Evolutionary conservation across 2,888 invertebrate genomes (phyloP).

Genomic region (Syrphus vitripennis): DNA sequence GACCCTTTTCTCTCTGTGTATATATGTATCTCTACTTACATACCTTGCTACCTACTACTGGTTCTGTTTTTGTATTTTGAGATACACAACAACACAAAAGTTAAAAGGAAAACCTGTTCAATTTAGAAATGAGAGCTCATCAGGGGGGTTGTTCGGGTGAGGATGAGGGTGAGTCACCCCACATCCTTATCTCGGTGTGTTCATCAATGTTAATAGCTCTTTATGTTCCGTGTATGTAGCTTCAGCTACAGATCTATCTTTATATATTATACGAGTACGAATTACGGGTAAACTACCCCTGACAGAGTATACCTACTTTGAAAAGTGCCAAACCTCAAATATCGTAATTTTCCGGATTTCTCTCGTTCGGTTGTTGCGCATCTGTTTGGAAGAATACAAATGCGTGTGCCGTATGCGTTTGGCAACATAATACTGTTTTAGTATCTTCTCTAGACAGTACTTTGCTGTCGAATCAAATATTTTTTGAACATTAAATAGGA

Average conservation of each 20-base stretch:
- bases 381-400: slow-evolving; percentile 53
- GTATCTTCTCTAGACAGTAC: neutral
- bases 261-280: slow-evolving; percentile 31
- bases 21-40: no score
- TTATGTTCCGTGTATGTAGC: slow-evolving; percentile 40
- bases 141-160: slow-evolving; percentile 6
- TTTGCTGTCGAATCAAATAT: neutral
- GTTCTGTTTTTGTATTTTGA: slow-evolving; percentile 41
- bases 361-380: slow-evolving; percentile 49
- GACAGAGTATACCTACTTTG: slow-evolving; percentile 54
- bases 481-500: neutral
- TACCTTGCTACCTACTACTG: no score
- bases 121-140: slow-evolving; percentile 58
- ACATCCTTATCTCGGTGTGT: slow-evolving; percentile 24
- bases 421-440: neutral
- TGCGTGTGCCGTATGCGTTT: slow-evolving; percentile 45
- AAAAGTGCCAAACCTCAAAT: slow-evolving; percentile 75
- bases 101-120: slow-evolving; percentile 71
- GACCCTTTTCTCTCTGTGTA: slow-evolving; percentile 49
- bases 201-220: slow-evolving; percentile 67
- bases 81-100: slow-evolving; percentile 58
- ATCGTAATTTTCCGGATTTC: slow-evolving; percentile 73
- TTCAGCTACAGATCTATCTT: slow-evolving; percentile 47
- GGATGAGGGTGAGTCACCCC: slow-evolving; percentile 6
- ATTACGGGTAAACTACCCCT: slow-evolving; percentile 56